A percentile compares a stretch with the other conserved stretches of the same genome.
Conservation (phyloP, 2,113 vertebrate species). For the Macrotis lagotis region DNA sequence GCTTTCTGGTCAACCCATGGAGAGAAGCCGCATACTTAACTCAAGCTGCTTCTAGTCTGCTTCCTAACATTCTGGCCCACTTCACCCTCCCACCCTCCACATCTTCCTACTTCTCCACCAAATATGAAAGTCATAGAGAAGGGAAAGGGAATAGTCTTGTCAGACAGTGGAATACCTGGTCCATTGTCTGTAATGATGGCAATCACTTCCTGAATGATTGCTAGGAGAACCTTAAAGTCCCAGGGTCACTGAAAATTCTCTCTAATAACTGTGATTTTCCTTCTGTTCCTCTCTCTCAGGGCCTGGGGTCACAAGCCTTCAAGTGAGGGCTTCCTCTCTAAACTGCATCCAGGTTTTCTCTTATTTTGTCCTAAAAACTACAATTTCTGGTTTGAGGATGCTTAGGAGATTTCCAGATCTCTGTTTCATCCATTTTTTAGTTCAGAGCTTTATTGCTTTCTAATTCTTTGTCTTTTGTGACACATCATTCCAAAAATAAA, state of each 20-base stretch:
- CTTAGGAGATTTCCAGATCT: not conserved
- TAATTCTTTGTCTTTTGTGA: not conserved
- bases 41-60: not conserved
- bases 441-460: not conserved
- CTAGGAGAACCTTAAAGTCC: not conserved
- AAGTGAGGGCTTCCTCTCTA: not conserved
- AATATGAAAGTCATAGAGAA: not conserved
- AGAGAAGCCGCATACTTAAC: not conserved
- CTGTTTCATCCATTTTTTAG: not conserved
- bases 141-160: not conserved
- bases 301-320: not conserved
- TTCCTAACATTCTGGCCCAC: not conserved
- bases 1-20: not conserved
- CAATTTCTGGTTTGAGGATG: not conserved
- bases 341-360: not conserved
- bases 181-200: not conserved
- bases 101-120: not conserved
- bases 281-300: not conserved
- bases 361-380: not conserved
- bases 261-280: not conserved
- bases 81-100: not conserved
- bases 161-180: not conserved
- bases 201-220: not conserved
- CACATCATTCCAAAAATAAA: not conserved
- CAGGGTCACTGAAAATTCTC: not conserved